Conservation (phyloP, 64 coral and sea anemone species). For the Hydrozoanthus tunicans region DNA sequence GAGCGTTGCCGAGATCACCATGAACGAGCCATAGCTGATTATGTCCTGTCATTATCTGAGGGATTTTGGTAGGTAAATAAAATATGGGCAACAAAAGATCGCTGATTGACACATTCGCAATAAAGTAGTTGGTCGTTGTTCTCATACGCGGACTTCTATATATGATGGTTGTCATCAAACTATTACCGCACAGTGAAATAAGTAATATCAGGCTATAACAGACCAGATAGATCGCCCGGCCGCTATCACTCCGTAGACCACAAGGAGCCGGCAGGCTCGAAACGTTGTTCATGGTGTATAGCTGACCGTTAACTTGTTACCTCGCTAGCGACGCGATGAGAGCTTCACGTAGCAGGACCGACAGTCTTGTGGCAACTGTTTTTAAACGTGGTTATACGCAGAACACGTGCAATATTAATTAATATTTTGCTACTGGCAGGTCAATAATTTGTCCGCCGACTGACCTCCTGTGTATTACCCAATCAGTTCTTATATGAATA, state of each 20-base stretch:
- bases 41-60: not conserved
- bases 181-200: slow-evolving; percentile 55
- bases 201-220: slow-evolving; percentile 47
- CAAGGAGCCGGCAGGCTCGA: not conserved
- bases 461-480: not conserved
- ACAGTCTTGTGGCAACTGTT: not conserved
- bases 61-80: slow-evolving; percentile 9
- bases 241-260: not conserved
- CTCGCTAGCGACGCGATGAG: not conserved
- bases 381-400: not conserved
- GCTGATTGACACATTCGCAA: slow-evolving; percentile 58
- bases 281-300: not conserved
- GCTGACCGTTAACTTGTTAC: not conserved
- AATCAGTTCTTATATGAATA: not conserved
- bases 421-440: slow-evolving; percentile 12
- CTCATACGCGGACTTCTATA: slow-evolving; percentile 29
- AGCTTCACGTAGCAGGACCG: not conserved
- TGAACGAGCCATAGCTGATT: slow-evolving; percentile 22
- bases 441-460: not conserved
- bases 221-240: not conserved
- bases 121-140: slow-evolving; percentile 48
- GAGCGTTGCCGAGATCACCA: slow-evolving; percentile 9
- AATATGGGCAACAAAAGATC: slow-evolving; percentile 53
- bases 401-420: slow-evolving; percentile 25
- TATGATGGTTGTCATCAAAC: slow-evolving; percentile 27